phyloP scores from a whole-genome alignment of 2,797 vertebrate genomes.

The Lagorchestes hirsutus region DNA sequence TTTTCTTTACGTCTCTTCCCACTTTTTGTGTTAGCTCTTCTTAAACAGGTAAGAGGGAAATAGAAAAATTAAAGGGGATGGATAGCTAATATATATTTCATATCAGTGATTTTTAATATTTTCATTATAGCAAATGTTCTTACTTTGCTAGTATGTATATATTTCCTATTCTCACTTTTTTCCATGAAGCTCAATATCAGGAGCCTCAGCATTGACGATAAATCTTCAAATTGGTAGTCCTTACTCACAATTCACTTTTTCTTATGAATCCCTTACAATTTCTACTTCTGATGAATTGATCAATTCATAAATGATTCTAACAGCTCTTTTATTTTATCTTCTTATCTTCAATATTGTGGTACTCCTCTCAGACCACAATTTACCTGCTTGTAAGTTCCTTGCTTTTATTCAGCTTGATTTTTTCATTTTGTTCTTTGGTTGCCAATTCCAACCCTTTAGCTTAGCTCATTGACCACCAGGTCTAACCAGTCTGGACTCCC shows the following conservation, averaged over 20 bases:
- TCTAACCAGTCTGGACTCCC: neutral
- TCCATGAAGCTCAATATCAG: neutral
- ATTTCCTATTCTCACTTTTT: neutral
- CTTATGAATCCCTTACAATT: neutral
- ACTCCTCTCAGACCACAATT: neutral
- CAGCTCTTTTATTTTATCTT: neutral
- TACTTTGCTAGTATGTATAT: neutral
- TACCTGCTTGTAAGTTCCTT: neutral
- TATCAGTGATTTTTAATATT: neutral
- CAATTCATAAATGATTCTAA: neutral
- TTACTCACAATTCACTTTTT: too few species aligned
- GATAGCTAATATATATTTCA: neutral
- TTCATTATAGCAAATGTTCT: neutral
- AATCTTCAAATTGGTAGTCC: neutral
- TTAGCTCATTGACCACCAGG: neutral
- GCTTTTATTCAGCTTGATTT: neutral
- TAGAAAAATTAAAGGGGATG: neutral
- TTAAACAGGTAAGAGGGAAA: slow-evolving; percentile 92
- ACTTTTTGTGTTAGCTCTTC: slow-evolving; percentile 92
- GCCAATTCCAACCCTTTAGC: neutral
- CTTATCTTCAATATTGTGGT: neutral
- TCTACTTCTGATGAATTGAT: neutral
- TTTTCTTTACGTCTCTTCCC: slow-evolving; percentile 93
- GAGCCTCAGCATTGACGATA: neutral
- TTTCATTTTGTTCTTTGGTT: neutral